Base-by-base conservation (phyloP, 2,888 invertebrate species). In the Atrina japonica region DNA sequence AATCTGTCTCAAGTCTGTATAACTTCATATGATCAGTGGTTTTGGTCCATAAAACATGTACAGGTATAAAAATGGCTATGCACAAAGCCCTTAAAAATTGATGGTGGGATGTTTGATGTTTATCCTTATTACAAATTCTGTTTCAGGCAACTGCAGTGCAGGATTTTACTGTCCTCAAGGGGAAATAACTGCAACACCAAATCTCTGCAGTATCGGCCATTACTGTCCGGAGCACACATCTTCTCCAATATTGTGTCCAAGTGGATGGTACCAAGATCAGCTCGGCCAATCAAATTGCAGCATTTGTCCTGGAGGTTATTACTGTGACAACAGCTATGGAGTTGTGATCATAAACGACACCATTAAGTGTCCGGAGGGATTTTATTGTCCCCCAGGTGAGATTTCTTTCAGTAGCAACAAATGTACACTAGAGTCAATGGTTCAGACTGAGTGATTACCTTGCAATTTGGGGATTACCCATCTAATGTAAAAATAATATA, bases 151-250 rank as follows among this genome's bases (percentile, higher is more conserved):
- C 70, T 89, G 89, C 68, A 77, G 66, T 56, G 83, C 82, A 29
- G 89, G 89, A 3, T 88, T 79, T 75, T 89, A 88, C 80, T 89
- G 89, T 66, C 86, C 87, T 5, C 68, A 56, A 58, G 87, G 88
- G 47, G 85, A 88, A 66, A 76, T 67, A 21, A 81, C 82, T 23
- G 73, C 83, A 18, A 81, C 81, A 43, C 76, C 82, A 1, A 65
- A 81, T 21, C 76, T 76, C 2, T 89, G 89, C 64, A 83, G 83
- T 0, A 75, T 85, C 9, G 89, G 89, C 6, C 83, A 89, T 66
- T 86, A 83, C 75, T 89, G 89, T 69, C 86, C 85, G 3, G 85
- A 83, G 47, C 78, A 77, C 23, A 76, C 81, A 3, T 66, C 76
- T 1, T 56, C 60, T 7, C 83, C 86, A 0, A 76, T 80, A 0